These are phyloP conservation scores for Amblyornis subalaris DNA, from an alignment of 2,113 vertebrate species.

Conservation along the genomic window DNA sequence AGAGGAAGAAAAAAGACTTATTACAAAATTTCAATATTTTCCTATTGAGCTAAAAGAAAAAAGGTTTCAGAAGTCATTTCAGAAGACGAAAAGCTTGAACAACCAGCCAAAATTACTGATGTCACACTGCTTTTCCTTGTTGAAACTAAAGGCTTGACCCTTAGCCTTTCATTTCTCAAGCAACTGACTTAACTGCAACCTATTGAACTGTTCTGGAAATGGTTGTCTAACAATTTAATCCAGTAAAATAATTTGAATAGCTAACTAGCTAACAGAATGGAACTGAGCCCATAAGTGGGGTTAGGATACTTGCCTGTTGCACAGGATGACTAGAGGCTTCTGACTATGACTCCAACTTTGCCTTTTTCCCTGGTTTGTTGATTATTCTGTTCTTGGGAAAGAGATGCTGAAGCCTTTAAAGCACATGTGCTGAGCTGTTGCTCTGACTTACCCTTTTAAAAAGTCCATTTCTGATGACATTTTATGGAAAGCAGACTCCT, in stretches of 20 bases:
- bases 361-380: not conserved
- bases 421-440: not conserved
- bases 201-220: slow-evolving; percentile 11
- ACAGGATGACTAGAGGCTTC: not conserved
- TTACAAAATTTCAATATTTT: not conserved
- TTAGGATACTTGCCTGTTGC: not conserved
- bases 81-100: not conserved
- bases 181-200: not conserved
- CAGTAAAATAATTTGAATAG: slow-evolving; percentile 10
- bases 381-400: not conserved
- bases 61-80: not conserved
- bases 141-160: not conserved
- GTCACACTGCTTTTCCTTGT: not conserved
- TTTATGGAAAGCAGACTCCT: not conserved
- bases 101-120: not conserved
- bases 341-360: not conserved
- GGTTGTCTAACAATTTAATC: not conserved
- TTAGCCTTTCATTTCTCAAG: not conserved
- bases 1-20: not conserved
- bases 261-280: not conserved
- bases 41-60: not conserved
- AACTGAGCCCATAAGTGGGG: not conserved
- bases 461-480: not conserved
- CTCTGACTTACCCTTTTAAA: not conserved
- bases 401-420: not conserved